Conservation (phyloP, 2,797 vertebrate genomes). For the Bradypodion pumilum region DNA sequence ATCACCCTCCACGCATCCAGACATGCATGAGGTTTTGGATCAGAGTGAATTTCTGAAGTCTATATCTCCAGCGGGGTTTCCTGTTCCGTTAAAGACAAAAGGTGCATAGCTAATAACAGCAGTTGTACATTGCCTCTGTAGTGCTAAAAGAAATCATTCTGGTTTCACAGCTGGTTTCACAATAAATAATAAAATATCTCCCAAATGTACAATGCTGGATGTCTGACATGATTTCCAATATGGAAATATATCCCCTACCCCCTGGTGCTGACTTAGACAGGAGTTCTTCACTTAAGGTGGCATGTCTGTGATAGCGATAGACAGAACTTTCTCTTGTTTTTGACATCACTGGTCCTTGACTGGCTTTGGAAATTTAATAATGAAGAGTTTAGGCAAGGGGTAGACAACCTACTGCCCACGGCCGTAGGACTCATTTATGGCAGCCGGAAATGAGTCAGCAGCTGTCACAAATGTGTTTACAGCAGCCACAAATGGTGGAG, state of each 20-base stretch:
- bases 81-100: neutral
- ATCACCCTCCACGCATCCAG: too few relatives aligned
- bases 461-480: too few relatives aligned
- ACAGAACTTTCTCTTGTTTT: neutral
- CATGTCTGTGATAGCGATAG: fast-evolving
- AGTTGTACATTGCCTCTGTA: constrained; percentile 13
- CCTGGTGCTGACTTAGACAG: constrained; percentile 44
- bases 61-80: neutral
- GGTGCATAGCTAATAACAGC: neutral
- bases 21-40: neutral
- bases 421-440: too few relatives aligned
- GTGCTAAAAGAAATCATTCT: neutral
- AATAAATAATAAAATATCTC: constrained; percentile 47
- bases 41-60: neutral
- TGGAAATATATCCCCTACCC: neutral
- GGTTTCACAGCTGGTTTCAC: constrained; percentile 28
- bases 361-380: neutral
- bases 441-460: too few relatives aligned
- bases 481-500: too few relatives aligned
- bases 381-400: too few relatives aligned
- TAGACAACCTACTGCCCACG: too few relatives aligned
- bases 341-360: neutral
- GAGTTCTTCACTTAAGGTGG: neutral
- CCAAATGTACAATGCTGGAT: neutral
- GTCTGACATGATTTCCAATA: constrained; percentile 13